These are phyloP conservation scores for Carlito syrichta DNA, from an alignment of 2,113 vertebrate species.

Conservation along the genomic window DNA sequence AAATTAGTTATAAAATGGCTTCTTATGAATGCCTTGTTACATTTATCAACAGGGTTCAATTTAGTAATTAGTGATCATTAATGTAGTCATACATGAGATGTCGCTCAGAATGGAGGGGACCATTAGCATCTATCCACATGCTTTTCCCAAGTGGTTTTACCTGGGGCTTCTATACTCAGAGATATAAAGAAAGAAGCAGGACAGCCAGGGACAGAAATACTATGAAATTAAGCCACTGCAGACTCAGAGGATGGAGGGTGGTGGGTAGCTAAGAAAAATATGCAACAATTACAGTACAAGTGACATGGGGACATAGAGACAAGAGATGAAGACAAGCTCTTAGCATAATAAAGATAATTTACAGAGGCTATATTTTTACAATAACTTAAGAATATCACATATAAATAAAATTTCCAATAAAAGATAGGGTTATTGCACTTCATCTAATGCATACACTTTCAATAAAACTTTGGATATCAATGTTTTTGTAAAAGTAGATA, in stretches of 20 bases:
- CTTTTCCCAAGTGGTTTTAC: neutral
- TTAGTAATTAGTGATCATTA: neutral
- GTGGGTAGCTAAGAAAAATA: neutral
- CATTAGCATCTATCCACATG: neutral
- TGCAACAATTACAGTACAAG: neutral
- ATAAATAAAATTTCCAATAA: neutral
- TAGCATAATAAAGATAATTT: neutral
- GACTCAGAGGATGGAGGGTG: neutral
- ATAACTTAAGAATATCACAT: neutral
- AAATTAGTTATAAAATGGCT: neutral
- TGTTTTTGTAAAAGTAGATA: neutral
- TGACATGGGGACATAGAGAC: neutral
- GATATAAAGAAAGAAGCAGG: neutral
- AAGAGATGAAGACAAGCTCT: neutral
- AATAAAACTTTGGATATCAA: neutral
- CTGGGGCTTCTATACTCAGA: neutral
- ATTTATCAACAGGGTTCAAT: neutral
- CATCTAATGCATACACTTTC: neutral
- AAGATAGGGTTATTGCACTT: neutral
- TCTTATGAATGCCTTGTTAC: neutral
- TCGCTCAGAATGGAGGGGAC: neutral
- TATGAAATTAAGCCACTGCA: neutral
- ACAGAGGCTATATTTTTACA: neutral
- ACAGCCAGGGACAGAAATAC: neutral
- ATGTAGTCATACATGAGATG: neutral